Conservation (phyloP, 2,113 vertebrate species). For the Apteryx owenii region DNA sequence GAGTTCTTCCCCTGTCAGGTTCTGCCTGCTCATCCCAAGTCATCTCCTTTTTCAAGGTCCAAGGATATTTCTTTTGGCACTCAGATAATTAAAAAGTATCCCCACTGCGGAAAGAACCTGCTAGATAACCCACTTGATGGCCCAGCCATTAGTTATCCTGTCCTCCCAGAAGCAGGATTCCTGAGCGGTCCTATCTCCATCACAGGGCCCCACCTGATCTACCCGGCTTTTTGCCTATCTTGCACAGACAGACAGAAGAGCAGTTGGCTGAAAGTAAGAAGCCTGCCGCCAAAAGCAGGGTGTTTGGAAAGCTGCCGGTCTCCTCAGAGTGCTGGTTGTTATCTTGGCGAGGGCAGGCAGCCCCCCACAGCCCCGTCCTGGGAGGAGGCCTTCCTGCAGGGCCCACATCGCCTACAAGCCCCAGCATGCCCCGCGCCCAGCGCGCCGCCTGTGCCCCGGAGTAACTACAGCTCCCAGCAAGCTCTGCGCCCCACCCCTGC, state of each 20-base stretch:
- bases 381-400: too few relatives aligned
- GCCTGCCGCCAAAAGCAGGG: too few relatives aligned
- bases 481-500: rapidly evolving
- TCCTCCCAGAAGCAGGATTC: background rate
- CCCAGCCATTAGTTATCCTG: background rate
- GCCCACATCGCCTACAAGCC: background rate
- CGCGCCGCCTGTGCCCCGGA: too few relatives aligned
- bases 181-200: background rate
- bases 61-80: too few relatives aligned
- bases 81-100: background rate
- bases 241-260: background rate
- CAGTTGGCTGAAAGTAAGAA: too few relatives aligned
- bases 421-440: too few relatives aligned
- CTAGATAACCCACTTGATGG: too few relatives aligned
- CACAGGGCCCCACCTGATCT: background rate
- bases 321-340: background rate
- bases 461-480: background rate
- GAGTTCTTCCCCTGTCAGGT: too few relatives aligned
- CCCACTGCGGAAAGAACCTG: background rate
- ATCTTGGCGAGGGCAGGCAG: too few relatives aligned
- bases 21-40: background rate
- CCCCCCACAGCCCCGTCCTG: background rate
- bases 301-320: background rate
- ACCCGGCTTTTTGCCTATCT: background rate
- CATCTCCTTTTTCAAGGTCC: background rate